phyloP scores from a whole-genome alignment of 1,140 invertebrate species.

The Onthophagus taurus region DNA sequence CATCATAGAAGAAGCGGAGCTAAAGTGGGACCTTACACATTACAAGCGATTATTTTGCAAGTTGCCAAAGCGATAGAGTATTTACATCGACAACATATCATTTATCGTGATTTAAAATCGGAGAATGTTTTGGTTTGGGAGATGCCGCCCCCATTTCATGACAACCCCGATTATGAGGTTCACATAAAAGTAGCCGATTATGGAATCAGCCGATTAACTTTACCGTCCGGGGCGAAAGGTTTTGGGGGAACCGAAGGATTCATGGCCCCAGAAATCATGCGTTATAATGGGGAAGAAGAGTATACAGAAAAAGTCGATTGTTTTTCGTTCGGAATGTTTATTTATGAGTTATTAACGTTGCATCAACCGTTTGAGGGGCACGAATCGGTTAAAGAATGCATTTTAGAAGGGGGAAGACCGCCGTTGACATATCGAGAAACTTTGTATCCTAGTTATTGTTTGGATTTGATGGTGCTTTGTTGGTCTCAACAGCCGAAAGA shows the following conservation, averaged over 20 bases:
- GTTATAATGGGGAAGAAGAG: constrained; percentile 96
- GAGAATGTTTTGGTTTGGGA: constrained; percentile 98
- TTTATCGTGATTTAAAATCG: constrained; percentile 80
- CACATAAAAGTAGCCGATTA: constrained; percentile 94
- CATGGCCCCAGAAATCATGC: constrained; percentile 98
- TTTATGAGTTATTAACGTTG: constrained; percentile 91
- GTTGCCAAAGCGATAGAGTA: constrained; percentile 33
- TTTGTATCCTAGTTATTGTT: constrained; percentile 78
- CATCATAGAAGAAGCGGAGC: constrained; percentile 76
- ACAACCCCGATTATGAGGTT: constrained; percentile 54
- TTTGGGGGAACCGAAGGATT: constrained; percentile 97
- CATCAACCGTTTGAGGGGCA: constrained; percentile 91
- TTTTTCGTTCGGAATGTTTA: constrained; percentile 98
- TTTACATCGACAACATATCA: constrained; percentile 34
- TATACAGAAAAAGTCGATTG: constrained; percentile 99
- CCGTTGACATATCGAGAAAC: constrained; percentile 73
- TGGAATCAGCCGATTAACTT: constrained; percentile 81
- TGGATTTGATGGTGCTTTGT: constrained; percentile 92
- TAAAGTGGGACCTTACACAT: constrained; percentile 64
- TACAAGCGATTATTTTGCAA: constrained; percentile 82
- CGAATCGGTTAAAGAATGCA: constrained; percentile 91
- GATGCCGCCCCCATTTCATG: constrained; percentile 67
- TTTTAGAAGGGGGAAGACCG: constrained; percentile 88
- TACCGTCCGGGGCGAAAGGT: constrained; percentile 89
- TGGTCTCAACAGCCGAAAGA: constrained; percentile 84